phyloP scores from a whole-genome alignment of 2,888 invertebrate genomes.

The Helobdella robusta region DNA sequence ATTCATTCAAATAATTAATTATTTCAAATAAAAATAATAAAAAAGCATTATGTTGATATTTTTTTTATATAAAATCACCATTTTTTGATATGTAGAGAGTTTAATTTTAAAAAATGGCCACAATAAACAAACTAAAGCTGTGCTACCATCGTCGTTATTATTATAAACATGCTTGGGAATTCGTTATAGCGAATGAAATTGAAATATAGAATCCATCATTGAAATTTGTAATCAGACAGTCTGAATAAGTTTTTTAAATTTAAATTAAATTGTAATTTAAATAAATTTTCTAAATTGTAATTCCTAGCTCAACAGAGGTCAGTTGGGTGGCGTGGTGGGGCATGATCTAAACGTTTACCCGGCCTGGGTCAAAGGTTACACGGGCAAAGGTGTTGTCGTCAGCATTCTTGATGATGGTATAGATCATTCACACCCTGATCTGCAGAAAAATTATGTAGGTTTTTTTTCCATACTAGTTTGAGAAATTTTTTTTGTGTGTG shows the following conservation, averaged over 20 bases:
- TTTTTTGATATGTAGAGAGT: background rate
- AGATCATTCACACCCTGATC: conserved; percentile 49
- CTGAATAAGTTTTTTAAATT: no score
- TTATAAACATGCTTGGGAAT: no score
- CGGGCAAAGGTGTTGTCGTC: conserved; percentile 46
- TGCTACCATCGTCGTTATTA: no score
- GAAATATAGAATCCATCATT: no score
- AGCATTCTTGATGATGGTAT: conserved; percentile 50
- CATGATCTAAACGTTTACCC: conserved; percentile 47
- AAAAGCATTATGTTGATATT: background rate
- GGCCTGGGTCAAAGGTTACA: conserved; percentile 47
- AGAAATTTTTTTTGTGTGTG: no score
- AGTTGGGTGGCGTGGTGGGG: conserved; percentile 41
- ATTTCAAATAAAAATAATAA: conserved; percentile 1
- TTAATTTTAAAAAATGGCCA: background rate
- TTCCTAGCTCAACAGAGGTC: conserved; percentile 41
- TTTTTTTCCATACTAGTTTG: no score
- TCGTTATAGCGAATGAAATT: no score
- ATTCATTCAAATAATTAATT: no score
- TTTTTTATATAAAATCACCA: background rate
- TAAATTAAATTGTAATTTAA: no score
- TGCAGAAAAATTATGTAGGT: conserved; percentile 48
- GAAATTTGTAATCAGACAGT: no score
- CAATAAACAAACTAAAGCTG: no score
- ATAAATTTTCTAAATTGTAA: background rate